Evolutionary conservation across 92 coral and sea anemone genomes (phyloP).

Genomic region (Desmophyllum pertusum): DNA sequence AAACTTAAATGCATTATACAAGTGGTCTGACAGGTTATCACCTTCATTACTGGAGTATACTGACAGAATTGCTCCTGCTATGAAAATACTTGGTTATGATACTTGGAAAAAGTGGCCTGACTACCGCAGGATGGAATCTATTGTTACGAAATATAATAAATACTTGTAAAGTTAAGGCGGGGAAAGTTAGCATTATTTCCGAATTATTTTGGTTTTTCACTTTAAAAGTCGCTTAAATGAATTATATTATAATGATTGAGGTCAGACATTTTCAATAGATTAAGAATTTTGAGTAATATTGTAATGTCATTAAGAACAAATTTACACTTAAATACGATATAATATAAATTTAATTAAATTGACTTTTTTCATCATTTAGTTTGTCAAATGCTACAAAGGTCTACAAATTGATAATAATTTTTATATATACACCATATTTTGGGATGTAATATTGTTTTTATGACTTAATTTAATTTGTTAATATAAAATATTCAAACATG

Average conservation of each 20-base stretch:
- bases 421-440: neutral
- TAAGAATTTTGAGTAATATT: neutral
- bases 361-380: neutral
- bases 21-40: slow-evolving; percentile 67
- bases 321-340: neutral
- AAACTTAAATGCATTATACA: slow-evolving; percentile 69
- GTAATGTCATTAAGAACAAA: neutral
- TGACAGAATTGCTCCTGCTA: slow-evolving; percentile 65
- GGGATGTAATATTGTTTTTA: no score
- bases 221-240: no score
- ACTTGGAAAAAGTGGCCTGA: slow-evolving; percentile 60
- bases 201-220: no score
- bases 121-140: slow-evolving; percentile 48
- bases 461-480: neutral
- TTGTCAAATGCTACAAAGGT: neutral
- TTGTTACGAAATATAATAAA: slow-evolving; percentile 5
- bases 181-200: no score
- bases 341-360: neutral
- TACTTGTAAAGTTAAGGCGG: neutral
- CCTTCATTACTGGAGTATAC: slow-evolving; percentile 31
- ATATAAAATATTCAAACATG: no score
- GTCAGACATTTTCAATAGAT: neutral
- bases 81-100: slow-evolving; percentile 77
- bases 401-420: neutral
- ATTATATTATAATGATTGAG: neutral